Base-by-base conservation (phyloP, 2,797 vertebrate genomes). In the Circus cinereus region DNA sequence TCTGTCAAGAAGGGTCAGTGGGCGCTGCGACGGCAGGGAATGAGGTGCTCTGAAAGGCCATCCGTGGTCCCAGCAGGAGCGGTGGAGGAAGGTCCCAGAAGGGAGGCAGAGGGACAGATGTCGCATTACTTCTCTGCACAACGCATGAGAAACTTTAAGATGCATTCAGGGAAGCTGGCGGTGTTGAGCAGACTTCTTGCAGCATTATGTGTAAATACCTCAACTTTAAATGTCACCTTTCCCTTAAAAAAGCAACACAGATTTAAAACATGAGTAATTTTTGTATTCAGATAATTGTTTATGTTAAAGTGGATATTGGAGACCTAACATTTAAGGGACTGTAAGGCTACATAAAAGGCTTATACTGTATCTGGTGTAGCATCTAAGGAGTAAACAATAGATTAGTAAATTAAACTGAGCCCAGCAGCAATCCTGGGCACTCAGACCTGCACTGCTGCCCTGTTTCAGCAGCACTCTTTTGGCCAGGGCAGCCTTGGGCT, bases 31-130 rank as follows among this genome's bases (percentile, higher is more conserved):
- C 47, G 72, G 50, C 30, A 1, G 3, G 82, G 83, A 92, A 42
- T 69, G 43, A 64, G 20, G 51, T 1, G 5, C 34, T 80, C 23
- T n/a, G 73, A 65, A 62, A 82, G 63, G 74, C 27, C 74, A 69
- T 1, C 10, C 0, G 0, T 76, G 23, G 47, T 12, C 10, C 8
- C 40, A 11, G 60, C 9, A 54, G 32, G 80, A 84, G 63, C 3
- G 2, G 59, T 68, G 19, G 24, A 81, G 57, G 89, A 67, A 75
- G 16, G 14, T 69, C 34, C 50, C n/a, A 45, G 42, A 87, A 77
- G 22, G 89, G 59, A 73, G 27, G 40, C 48, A 38, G 85, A 80
- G 43, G 67, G 24, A 6, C 20, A 72, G 29, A 53, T 57, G 18
- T 30, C 4, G 2, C 30, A 6, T 22, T 78, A 42, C 34, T 78